Evolutionary conservation across 2,888 invertebrate genomes (phyloP).

Genomic region (Ennomos quercinarius): DNA sequence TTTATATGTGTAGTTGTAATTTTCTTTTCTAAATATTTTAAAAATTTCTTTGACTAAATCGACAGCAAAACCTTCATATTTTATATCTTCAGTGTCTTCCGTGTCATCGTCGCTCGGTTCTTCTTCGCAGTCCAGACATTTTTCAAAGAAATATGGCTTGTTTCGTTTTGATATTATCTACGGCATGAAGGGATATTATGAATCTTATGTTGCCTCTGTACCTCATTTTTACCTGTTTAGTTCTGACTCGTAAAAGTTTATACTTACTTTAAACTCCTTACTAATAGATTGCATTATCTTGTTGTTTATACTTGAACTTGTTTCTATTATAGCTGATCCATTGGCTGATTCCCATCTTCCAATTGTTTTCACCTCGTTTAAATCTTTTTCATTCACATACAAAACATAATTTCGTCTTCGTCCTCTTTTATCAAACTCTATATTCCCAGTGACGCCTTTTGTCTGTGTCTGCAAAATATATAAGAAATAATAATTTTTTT

Average conservation of each 20-base stretch:
- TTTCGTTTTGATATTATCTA: constrained; percentile 88
- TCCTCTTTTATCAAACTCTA: constrained; percentile 89
- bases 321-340: constrained; percentile 81
- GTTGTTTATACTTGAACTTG: constrained; percentile 74
- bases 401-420: constrained; percentile 88
- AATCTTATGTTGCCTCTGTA: no score
- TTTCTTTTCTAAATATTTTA: constrained; percentile 76
- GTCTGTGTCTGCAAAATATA: constrained; percentile 84
- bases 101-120: constrained; percentile 43
- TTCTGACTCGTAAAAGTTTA: neutral
- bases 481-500: no score
- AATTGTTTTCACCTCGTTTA: constrained; percentile 50
- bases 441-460: constrained; percentile 88
- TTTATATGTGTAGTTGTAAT: constrained; percentile 68
- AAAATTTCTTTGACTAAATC: constrained; percentile 91
- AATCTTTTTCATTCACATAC: constrained; percentile 87
- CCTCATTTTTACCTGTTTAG: no score
- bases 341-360: constrained; percentile 72
- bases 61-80: constrained; percentile 91
- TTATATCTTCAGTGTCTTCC: constrained; percentile 59
- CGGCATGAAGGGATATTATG: neutral
- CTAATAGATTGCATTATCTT: constrained; percentile 77
- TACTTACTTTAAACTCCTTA: constrained; percentile 38
- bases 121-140: constrained; percentile 68
- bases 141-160: constrained; percentile 90